Evolutionary conservation across 1,140 invertebrate species (phyloP).

Genomic region (Streblospio benedicti): DNA sequence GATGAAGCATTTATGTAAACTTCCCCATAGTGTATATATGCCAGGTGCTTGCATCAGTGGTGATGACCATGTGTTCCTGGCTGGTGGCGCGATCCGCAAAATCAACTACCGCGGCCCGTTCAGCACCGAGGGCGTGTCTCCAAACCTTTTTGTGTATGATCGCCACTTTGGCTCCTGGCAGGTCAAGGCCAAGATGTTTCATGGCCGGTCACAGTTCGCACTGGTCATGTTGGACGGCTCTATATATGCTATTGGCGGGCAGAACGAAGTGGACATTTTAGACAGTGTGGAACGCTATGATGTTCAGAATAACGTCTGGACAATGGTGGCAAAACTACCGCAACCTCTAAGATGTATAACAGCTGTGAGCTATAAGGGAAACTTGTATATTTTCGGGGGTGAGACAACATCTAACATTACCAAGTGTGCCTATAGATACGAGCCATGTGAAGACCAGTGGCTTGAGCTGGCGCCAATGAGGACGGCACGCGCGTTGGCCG

Average conservation of each 20-base stretch:
- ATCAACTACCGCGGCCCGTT: slow-evolving; percentile 38
- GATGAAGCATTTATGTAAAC: slow-evolving; percentile 36
- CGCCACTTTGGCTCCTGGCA: slow-evolving; percentile 31
- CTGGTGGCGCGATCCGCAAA: slow-evolving; percentile 49
- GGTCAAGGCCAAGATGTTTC: slow-evolving; percentile 35
- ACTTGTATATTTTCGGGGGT: slow-evolving; percentile 40
- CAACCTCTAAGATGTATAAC: slow-evolving; percentile 35
- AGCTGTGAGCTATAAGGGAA: slow-evolving; percentile 33
- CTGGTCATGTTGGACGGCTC: slow-evolving; percentile 41
- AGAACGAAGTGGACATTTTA: slow-evolving; percentile 34
- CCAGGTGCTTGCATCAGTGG: slow-evolving; percentile 42
- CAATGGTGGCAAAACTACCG: slow-evolving; percentile 31
- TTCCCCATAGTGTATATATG: slow-evolving; percentile 41
- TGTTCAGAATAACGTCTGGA: slow-evolving; percentile 35
- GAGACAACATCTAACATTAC: slow-evolving; percentile 31
- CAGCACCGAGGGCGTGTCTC: slow-evolving; percentile 38
- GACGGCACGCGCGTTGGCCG: slow-evolving; percentile 42
- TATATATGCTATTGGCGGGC: slow-evolving; percentile 40
- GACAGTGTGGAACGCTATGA: slow-evolving; percentile 37
- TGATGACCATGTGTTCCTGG: slow-evolving; percentile 52
- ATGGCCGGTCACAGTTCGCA: slow-evolving; percentile 35
- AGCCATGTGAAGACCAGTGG: slow-evolving; percentile 52
- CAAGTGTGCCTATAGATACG: slow-evolving; percentile 46
- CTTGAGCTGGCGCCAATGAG: slow-evolving; percentile 52
- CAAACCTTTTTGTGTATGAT: slow-evolving; percentile 36